These are phyloP conservation scores for Echinometra lucunter DNA, from an alignment of 53 echinoderm and acorn worm species.

Conservation along the genomic window DNA sequence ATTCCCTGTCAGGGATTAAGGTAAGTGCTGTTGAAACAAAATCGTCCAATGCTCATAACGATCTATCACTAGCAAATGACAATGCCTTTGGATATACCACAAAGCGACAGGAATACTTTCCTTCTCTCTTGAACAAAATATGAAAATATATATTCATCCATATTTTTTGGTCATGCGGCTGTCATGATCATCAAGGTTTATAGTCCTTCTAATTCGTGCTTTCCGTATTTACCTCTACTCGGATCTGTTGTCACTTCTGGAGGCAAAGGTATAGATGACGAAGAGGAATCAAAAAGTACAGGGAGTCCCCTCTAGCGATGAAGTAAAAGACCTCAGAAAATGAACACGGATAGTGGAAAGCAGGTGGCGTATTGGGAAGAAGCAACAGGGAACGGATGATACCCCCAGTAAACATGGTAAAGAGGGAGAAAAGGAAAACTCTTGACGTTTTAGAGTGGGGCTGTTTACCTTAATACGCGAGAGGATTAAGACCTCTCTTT, in stretches of 20 bases:
- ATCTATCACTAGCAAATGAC: neutral
- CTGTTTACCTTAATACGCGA: constrained; percentile 39
- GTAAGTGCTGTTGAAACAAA: constrained; percentile 51
- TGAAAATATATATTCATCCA: neutral
- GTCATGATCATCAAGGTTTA: constrained; percentile 39
- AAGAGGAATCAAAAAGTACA: constrained; percentile 30
- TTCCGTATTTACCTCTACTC: constrained; percentile 24
- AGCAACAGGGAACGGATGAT: neutral
- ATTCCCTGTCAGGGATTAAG: constrained; percentile 7
- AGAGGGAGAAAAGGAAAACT: neutral
- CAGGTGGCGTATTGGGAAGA: constrained; percentile 9
- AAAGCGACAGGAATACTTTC: neutral
- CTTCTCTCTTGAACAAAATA: neutral
- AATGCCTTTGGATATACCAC: neutral
- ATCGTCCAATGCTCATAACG: constrained; percentile 7
- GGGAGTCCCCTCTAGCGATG: constrained; percentile 10
- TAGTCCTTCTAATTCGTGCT: constrained; percentile 47
- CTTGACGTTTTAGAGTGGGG: constrained; percentile 57
- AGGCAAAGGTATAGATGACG: constrained; percentile 15
- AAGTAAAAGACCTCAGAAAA: constrained; percentile 14
- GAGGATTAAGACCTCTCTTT: constrained; percentile 53
- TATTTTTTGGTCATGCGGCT: constrained; percentile 16
- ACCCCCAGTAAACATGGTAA: neutral
- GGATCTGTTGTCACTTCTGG: constrained; percentile 44
- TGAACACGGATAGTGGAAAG: constrained; percentile 21